Evolutionary conservation across 2,888 invertebrate species (phyloP).

Genomic region (Tanytarsus gracilentus): DNA sequence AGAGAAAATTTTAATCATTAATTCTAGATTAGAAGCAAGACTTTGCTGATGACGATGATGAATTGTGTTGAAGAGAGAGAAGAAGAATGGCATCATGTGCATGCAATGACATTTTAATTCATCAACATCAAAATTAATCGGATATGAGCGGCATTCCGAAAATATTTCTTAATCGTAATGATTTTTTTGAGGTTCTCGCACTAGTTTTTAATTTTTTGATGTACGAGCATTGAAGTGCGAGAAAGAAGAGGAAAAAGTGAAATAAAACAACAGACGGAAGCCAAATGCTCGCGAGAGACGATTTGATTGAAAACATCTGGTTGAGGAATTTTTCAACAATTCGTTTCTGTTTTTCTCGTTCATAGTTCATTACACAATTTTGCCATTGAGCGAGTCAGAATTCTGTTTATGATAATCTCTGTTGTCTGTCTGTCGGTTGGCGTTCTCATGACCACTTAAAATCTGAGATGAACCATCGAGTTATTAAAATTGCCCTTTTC

Average conservation of each 20-base stretch:
- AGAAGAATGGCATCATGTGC: constrained; percentile 2
- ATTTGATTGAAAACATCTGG: constrained; percentile 14
- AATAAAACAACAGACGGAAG: not conserved
- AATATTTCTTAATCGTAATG: no score
- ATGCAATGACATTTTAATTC: constrained; percentile 5
- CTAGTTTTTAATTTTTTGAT: no score
- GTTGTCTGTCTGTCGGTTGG: not conserved
- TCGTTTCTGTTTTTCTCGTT: constrained; percentile 6
- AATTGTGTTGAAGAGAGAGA: no score
- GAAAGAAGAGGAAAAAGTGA: not conserved
- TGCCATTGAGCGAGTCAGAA: not conserved
- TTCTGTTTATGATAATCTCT: not conserved
- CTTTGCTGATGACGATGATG: not conserved
- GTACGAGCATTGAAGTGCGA: no score
- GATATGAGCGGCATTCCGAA: no score
- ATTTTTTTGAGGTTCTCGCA: no score
- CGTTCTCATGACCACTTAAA: no score
- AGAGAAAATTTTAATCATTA: not conserved
- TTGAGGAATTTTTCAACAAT: not conserved
- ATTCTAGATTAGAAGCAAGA: not conserved
- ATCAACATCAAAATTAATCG: not conserved
- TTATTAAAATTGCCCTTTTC: no score
- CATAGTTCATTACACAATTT: constrained; percentile 14
- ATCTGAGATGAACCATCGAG: no score
- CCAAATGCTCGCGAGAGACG: not conserved